A percentile compares a stretch with the other conserved stretches of the same genome.
Conservation (phyloP, 2,797 vertebrate genomes). For the Macrochelys suwanniensis region DNA sequence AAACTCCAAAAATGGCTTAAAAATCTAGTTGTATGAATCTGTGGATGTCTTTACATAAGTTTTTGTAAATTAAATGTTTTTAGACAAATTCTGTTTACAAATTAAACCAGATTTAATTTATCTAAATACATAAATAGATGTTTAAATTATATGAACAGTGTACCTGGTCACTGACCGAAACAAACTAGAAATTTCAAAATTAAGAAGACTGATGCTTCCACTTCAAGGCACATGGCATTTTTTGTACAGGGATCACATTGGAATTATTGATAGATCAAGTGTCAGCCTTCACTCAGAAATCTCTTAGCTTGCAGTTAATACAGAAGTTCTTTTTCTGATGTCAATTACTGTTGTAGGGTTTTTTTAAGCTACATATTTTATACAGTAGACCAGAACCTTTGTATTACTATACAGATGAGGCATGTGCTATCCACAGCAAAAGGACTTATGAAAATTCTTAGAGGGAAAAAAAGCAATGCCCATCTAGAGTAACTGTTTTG, state of each 20-base stretch:
- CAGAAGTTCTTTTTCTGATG: neutral
- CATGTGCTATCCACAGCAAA: neutral
- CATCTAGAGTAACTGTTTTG: neutral
- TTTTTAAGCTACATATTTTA: neutral
- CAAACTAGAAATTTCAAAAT: neutral
- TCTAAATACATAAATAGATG: neutral
- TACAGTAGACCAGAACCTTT: neutral
- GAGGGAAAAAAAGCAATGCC: neutral
- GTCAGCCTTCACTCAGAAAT: neutral
- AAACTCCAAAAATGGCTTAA: neutral
- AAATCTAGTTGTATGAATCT: neutral
- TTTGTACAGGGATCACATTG: neutral
- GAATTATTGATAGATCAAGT: neutral
- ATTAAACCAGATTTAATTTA: neutral
- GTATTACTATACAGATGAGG: neutral
- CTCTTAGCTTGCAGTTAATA: neutral
- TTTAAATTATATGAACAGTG: neutral
- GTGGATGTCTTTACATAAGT: neutral
- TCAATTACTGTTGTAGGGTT: neutral
- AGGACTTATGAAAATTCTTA: neutral
- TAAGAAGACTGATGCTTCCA: neutral
- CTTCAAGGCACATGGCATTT: neutral
- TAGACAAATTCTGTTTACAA: neutral
- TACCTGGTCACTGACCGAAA: neutral
- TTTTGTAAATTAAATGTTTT: neutral